These are phyloP conservation scores for Mactra quadrangularis DNA, from an alignment of 1,140 invertebrate genomes.

Conservation along the genomic window DNA sequence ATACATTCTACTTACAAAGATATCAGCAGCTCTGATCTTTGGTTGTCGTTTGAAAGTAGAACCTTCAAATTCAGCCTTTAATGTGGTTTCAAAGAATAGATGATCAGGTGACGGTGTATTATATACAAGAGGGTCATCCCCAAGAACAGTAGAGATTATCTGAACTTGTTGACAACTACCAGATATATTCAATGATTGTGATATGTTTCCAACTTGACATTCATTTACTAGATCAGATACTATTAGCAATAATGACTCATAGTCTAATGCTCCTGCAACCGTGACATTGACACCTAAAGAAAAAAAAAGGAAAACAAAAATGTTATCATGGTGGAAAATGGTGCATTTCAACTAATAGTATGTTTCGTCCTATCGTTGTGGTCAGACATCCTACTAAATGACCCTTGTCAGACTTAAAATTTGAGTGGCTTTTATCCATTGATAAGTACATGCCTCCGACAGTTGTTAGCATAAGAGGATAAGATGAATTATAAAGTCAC, in stretches of 20 bases:
- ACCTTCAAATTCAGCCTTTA: conserved; percentile 39
- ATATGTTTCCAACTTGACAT: conserved; percentile 51
- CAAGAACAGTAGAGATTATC: conserved; percentile 21
- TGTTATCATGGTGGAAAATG: no score
- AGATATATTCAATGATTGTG: conserved; percentile 16
- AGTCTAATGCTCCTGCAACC: conserved; percentile 20
- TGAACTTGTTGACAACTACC: conserved; percentile 37
- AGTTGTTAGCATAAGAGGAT: no score
- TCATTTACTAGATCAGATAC: conserved; percentile 48
- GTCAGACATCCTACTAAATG: no score
- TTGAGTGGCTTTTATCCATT: no score
- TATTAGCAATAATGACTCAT: conserved; percentile 2
- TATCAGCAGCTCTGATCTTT: conserved; percentile 42
- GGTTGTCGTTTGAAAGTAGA: conserved; percentile 29
- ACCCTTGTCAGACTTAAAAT: no score
- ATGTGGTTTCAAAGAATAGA: conserved; percentile 23
- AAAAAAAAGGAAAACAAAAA: background rate
- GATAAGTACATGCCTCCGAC: no score
- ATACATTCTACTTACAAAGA: conserved; percentile 31
- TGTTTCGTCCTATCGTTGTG: no score
- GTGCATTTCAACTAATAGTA: no score
- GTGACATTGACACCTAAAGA: conserved; percentile 33
- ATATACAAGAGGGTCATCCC: conserved; percentile 14
- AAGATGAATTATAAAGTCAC: no score
- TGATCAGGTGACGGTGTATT: conserved; percentile 34